These are phyloP conservation scores for Drosophila macrospina DNA, from an alignment of 2,888 invertebrate genomes.

Conservation along the genomic window DNA sequence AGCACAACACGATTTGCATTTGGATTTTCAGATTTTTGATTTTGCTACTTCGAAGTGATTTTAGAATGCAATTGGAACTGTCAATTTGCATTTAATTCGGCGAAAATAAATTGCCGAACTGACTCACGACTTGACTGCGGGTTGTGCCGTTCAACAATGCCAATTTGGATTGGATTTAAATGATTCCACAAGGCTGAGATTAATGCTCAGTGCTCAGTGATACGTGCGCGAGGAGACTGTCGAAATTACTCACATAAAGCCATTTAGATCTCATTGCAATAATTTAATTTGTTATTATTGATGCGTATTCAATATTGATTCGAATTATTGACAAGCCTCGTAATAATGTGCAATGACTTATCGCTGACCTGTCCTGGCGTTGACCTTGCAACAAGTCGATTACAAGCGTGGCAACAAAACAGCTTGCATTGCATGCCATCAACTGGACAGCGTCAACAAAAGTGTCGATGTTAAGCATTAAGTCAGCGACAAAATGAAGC, in stretches of 20 bases:
- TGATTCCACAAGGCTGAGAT: constrained; percentile 53
- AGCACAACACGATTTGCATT: constrained; percentile 82
- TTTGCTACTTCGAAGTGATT: constrained; percentile 47
- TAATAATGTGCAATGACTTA: constrained; percentile 51
- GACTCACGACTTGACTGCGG: constrained; percentile 71
- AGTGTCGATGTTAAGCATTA: constrained; percentile 72
- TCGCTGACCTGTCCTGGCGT: constrained; percentile 45
- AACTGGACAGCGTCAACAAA: constrained; percentile 54
- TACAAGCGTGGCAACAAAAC: constrained; percentile 57
- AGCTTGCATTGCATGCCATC: constrained; percentile 57
- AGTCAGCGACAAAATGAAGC: constrained; percentile 73
- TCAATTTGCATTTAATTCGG: constrained; percentile 81
- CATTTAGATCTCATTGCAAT: constrained; percentile 23
- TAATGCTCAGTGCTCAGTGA: constrained; percentile 31
- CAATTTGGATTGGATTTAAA: constrained; percentile 60
- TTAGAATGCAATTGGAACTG: constrained; percentile 78
- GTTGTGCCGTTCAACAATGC: constrained; percentile 22
- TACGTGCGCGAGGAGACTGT: constrained; percentile 20
- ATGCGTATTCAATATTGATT: constrained; percentile 35
- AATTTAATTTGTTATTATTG: constrained; percentile 41
- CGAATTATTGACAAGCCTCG: constrained; percentile 58
- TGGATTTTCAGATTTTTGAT: constrained; percentile 60
- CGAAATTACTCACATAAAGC: constrained; percentile 41
- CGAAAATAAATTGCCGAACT: constrained; percentile 77
- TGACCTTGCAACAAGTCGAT: constrained; percentile 67